Percentiles rank a stretch among this genome's conserved stretches.
phyloP scores from a whole-genome alignment of 2,113 vertebrate genomes.

The Rutilus rutilus region DNA sequence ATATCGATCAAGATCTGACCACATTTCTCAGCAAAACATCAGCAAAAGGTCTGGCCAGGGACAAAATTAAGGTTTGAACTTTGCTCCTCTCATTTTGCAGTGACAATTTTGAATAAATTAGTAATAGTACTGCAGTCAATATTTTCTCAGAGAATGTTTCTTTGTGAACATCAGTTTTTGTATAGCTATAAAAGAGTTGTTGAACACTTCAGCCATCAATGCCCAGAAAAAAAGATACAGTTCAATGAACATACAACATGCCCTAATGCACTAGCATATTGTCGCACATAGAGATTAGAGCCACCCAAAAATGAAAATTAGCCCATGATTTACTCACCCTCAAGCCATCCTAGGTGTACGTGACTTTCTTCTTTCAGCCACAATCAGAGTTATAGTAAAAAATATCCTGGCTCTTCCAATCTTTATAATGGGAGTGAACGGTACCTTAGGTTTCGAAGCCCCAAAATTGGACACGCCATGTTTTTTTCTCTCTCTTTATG shows the following conservation, averaged over 20 bases:
- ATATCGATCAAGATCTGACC: slow-evolving; percentile 79
- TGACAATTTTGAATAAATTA: background rate
- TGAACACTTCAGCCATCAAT: background rate
- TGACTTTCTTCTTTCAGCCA: too few species aligned
- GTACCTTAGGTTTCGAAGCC: too few species aligned
- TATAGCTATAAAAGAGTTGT: background rate
- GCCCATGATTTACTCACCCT: too few species aligned
- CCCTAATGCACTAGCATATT: background rate
- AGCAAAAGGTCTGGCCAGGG: slow-evolving; percentile 63
- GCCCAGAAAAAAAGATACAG: background rate
- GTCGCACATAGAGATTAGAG: background rate
- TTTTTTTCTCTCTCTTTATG: slow-evolving; percentile 13
- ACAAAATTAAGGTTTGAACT: slow-evolving; percentile 70
- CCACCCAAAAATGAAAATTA: too few species aligned
- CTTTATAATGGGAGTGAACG: too few species aligned
- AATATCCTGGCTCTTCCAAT: too few species aligned
- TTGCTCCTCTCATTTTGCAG: background rate
- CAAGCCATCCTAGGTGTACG: too few species aligned
- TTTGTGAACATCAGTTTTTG: background rate
- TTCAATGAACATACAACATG: background rate
- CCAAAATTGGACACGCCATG: too few species aligned
- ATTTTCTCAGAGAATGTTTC: background rate
- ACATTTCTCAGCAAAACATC: slow-evolving; percentile 70
- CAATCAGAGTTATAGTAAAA: too few species aligned
- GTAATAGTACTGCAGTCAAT: background rate